Base-by-base conservation (phyloP, 2,113 vertebrate genomes). In the Haemorhous mexicanus region DNA sequence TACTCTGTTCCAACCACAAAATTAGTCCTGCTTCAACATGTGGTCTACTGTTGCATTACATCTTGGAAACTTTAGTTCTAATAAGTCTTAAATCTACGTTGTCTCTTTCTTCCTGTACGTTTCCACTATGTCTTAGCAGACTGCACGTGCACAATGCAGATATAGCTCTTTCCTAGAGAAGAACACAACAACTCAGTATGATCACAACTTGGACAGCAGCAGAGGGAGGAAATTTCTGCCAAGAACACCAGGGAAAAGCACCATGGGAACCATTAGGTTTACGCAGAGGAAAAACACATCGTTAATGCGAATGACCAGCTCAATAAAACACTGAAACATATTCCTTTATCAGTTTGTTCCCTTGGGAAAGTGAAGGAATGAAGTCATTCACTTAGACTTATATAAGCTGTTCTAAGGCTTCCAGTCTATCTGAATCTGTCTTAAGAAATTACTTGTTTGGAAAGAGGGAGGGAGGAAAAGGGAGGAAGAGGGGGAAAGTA, bases 281-380 rank as follows among this genome's bases (percentile, higher is more conserved):
- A 87, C 6, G 1, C 24, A 91, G 87, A 84, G 47, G 61, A 73
- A 91, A 91, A 89, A 79, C 43, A 84, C 44, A 18, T 78, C 46
- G 2, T 91, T 94, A 91, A 78, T 30, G 39, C 1, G 7, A 95
- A 84, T 75, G 73, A 63, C 56, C 61, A 70, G n/a, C 13, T 56
- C 61, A 89, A 75, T 87, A 78, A 89, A 69, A 87, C 56, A 81
- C 30, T 84, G 87, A 87, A 87, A 78, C 5, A 44, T 82, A 63
- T 63, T 94, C 61, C 23, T 93, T 82, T 92, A 79, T 87, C 52
- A 82, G 73, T 89, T 81, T 78, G 39, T 74, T 93, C 66, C 74
- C 74, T 87, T 81, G 87, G 76, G 91, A 94, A 96, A 94, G 11
- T 22, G 59, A 47, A 80, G 52, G 53, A 61, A 46, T 72, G 41